phyloP scores from a whole-genome alignment of 53 echinoderm and acorn worm genomes.

The Pentamera pediparva region DNA sequence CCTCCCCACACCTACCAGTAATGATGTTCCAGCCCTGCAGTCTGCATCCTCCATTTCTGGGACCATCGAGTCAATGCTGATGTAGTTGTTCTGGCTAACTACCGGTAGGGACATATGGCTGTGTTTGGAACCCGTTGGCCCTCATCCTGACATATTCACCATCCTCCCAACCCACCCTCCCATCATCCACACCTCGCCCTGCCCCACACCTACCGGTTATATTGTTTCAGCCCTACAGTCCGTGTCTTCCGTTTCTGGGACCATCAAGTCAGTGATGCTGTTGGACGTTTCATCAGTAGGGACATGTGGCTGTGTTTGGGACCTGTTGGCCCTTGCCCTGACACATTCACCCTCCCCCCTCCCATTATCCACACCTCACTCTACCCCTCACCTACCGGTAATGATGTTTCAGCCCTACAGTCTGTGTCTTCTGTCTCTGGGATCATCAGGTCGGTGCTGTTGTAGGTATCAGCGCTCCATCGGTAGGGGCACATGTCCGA shows the following conservation, averaged over 20 bases:
- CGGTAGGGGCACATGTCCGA: slow-evolving; percentile 82
- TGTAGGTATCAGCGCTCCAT: slow-evolving; percentile 55
- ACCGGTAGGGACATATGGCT: slow-evolving; percentile 81
- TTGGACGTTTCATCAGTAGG: slow-evolving; percentile 61
- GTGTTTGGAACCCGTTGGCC: slow-evolving; percentile 58
- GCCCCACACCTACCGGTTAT: slow-evolving; percentile 41
- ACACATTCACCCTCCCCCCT: not conserved
- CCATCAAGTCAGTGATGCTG: not conserved
- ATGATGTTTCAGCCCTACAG: slow-evolving; percentile 75
- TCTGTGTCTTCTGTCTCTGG: slow-evolving; percentile 57
- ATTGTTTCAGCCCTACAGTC: slow-evolving; percentile 79
- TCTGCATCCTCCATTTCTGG: slow-evolving; percentile 56
- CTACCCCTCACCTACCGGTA: slow-evolving; percentile 41
- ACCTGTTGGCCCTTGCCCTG: not conserved
- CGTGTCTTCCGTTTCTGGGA: slow-evolving; percentile 49
- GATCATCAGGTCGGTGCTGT: slow-evolving; percentile 2
- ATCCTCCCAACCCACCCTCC: not conserved
- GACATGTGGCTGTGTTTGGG: slow-evolving; percentile 78
- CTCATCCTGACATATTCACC: too few relatives aligned
- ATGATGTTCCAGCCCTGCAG: slow-evolving; percentile 74
- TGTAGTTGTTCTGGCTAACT: slow-evolving; percentile 51
- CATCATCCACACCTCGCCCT: not conserved
- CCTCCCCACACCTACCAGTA: slow-evolving; percentile 59
- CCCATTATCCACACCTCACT: not conserved
- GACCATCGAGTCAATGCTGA: not conserved